phyloP scores from a whole-genome alignment of 1,140 invertebrate species.

The Drosophila nikananu region DNA sequence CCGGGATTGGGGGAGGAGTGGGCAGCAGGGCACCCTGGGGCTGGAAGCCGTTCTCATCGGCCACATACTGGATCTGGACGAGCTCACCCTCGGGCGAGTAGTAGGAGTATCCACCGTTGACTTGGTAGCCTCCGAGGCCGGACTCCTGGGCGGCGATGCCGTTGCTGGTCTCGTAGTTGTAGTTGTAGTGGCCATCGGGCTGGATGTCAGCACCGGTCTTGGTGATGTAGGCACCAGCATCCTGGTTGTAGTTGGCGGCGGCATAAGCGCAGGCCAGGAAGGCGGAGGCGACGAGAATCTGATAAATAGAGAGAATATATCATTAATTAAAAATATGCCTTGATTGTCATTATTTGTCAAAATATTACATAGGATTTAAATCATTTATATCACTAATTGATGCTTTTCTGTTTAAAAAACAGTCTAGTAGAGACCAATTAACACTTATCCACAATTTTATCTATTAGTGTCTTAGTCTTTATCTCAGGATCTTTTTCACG shows the following conservation, averaged over 20 bases:
- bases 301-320: neutral
- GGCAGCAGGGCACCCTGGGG: slow-evolving; percentile 90
- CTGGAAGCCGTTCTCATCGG: slow-evolving; percentile 92
- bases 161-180: slow-evolving; percentile 87
- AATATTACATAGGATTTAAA: too few species aligned
- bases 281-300: slow-evolving; percentile 68
- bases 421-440: too few species aligned
- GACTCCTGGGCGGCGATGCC: slow-evolving; percentile 87
- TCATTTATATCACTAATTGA: too few species aligned
- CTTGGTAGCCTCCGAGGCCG: slow-evolving; percentile 75
- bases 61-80: slow-evolving; percentile 88
- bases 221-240: slow-evolving; percentile 40
- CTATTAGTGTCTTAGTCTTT: too few species aligned
- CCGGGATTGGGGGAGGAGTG: slow-evolving; percentile 92
- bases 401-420: too few species aligned
- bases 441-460: neutral
- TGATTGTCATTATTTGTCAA: too few species aligned
- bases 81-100: slow-evolving; percentile 85
- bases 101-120: slow-evolving; percentile 51
- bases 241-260: slow-evolving; percentile 32
- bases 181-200: slow-evolving; percentile 86
- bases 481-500: neutral
- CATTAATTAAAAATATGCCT: neutral
- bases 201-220: slow-evolving; percentile 86
- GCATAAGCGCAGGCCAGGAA: slow-evolving; percentile 63